Percentiles rank a stretch among this genome's conserved stretches.
Evolutionary conservation across 2,113 vertebrate genomes (phyloP).

Genomic region (Podarcis cretensis): DNA sequence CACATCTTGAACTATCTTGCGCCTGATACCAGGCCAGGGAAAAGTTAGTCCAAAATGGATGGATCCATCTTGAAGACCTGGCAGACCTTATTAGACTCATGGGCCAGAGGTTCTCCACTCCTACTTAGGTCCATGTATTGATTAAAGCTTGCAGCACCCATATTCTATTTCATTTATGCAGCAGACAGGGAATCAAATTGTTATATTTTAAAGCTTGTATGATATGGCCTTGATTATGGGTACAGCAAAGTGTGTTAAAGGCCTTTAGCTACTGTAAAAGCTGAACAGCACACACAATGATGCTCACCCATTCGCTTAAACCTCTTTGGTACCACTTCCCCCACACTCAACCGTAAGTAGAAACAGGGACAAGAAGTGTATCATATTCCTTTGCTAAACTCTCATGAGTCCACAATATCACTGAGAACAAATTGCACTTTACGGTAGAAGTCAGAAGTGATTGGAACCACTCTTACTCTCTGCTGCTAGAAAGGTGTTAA

Average conservation of each 20-base stretch:
- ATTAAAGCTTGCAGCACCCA: background rate
- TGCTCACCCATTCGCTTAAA: background rate
- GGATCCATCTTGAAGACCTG: too few relatives aligned
- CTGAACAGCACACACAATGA: background rate
- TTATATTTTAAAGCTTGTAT: background rate
- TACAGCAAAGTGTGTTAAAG: background rate
- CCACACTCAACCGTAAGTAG: background rate
- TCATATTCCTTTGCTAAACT: background rate
- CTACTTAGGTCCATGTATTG: background rate
- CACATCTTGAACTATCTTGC: too few relatives aligned
- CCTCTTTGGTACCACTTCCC: background rate
- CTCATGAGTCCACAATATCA: background rate
- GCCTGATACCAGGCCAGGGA: too few relatives aligned
- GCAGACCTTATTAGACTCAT: too few relatives aligned
- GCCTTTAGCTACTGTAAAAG: background rate
- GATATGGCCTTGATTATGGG: background rate
- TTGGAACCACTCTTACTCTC: background rate
- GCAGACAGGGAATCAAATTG: background rate
- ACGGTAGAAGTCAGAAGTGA: conserved; percentile 16
- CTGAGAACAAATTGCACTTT: conserved; percentile 15
- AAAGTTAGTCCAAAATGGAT: too few relatives aligned
- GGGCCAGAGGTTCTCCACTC: too few relatives aligned
- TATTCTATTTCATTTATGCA: background rate
- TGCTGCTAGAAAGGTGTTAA: background rate
- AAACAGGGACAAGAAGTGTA: background rate